Evolutionary conservation across 2,797 vertebrate genomes (phyloP).

Genomic region (Morus bassanus): DNA sequence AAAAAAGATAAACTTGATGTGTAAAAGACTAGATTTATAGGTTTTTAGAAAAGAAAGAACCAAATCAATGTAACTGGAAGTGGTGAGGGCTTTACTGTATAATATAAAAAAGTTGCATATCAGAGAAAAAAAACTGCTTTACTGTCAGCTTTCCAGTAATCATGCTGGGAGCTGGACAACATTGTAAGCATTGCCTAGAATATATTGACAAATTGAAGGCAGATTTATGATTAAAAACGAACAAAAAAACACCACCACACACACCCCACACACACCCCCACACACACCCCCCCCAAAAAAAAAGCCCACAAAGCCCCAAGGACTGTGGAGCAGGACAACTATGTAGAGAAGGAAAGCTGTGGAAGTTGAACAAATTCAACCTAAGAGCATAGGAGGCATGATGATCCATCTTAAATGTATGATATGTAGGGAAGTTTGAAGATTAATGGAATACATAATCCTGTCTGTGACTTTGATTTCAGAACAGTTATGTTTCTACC

Average conservation of each 20-base stretch:
- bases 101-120: background rate
- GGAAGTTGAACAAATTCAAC: background rate
- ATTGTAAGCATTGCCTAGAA: background rate
- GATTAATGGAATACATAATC: background rate
- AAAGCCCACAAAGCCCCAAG: background rate
- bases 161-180: background rate
- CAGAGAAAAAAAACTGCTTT: background rate
- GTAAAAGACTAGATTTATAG: background rate
- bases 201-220: background rate
- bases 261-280: too few relatives aligned
- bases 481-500: background rate
- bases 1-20: background rate
- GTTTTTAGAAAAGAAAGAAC: background rate
- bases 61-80: background rate
- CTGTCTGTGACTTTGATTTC: background rate
- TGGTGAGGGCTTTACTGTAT: background rate
- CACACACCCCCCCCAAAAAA: too few relatives aligned
- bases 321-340: background rate
- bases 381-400: background rate
- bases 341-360: background rate
- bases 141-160: background rate
- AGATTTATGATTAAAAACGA: background rate
- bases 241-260: too few relatives aligned
- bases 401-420: background rate
- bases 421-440: background rate